Base-by-base conservation (phyloP, 2,888 invertebrate genomes). In the Sesia apiformis region DNA sequence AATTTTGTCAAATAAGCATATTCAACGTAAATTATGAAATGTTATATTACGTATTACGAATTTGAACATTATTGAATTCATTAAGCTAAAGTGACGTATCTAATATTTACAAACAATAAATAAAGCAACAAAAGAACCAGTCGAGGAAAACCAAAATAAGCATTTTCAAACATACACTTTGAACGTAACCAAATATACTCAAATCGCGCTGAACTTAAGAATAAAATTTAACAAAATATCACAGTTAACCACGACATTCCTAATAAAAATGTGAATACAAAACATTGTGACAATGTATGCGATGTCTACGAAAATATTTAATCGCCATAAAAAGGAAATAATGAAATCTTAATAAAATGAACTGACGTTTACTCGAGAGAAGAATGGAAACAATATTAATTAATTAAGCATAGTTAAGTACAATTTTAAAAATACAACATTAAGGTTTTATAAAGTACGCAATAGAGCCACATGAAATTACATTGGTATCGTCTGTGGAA, bases 201-300 rank as follows among this genome's bases (percentile, higher is more conserved):
- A 76, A 74, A 77, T 74, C 72, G 73, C 69, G 70, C 65, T 78
- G 76, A 74, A 76, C 82, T 79, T 84, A 86, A 75, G 77, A 83
- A 84, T 81, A 80, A 85, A 84, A 81, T 86, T 87, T 85, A 89
- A 89, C 86, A 85, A 86, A 89, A 88, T 89, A 89, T 89, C 89
- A 89, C 89, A 89, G 89, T 80, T 84, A 82, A 86, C 87, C 84
- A 88, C 87, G 88, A 87, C 78, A 81, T 76, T 82, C 79, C 71
- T 75, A 74, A 76, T 63, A 72, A 76, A 78, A 74, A 50, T 50
- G 50, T 50, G 50, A 50, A 5, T 38, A 42, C 42, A 42, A 42
- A 42, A 42, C 7, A 23, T 23, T 23, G 23, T 23, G 23, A 23
- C 23, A 23, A 46, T 23, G 46, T 46, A 7, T 8, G n/a, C 46